Conservation (phyloP, 2,797 vertebrate genomes). For the Mormyrops boulengeri region DNA sequence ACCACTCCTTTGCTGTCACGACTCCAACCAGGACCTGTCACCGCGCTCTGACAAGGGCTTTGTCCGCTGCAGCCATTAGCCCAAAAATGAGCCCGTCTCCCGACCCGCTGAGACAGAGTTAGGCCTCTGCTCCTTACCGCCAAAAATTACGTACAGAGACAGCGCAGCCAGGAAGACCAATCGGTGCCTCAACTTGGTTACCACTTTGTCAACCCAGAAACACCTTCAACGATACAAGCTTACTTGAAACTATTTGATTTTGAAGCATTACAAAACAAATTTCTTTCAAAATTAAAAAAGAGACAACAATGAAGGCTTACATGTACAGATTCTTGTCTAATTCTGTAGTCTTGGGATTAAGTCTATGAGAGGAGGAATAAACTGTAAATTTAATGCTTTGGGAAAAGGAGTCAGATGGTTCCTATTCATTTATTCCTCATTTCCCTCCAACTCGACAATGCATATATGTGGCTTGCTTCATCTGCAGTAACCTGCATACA, state of each 20-base stretch:
- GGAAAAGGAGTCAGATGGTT: conserved; percentile 28
- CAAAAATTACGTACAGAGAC: background rate
- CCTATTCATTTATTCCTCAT: background rate
- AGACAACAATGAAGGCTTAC: background rate
- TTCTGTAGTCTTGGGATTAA: conserved; percentile 21
- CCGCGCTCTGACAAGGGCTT: conserved; percentile 1
- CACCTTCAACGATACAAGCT: background rate
- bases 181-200: background rate
- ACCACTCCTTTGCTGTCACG: background rate
- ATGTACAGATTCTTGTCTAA: background rate
- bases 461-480: background rate
- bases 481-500: background rate
- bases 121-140: background rate
- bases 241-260: background rate
- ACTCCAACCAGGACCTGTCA: background rate
- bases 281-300: conserved; percentile 1
- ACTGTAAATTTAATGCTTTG: conserved; percentile 47
- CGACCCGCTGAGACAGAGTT: background rate
- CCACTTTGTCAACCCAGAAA: background rate
- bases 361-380: conserved; percentile 22
- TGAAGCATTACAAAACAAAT: background rate
- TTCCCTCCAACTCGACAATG: background rate
- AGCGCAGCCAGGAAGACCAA: background rate
- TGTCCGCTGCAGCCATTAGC: background rate
- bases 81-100: background rate